Base-by-base conservation (phyloP, 2,888 invertebrate species). In the Tachina lurida region DNA sequence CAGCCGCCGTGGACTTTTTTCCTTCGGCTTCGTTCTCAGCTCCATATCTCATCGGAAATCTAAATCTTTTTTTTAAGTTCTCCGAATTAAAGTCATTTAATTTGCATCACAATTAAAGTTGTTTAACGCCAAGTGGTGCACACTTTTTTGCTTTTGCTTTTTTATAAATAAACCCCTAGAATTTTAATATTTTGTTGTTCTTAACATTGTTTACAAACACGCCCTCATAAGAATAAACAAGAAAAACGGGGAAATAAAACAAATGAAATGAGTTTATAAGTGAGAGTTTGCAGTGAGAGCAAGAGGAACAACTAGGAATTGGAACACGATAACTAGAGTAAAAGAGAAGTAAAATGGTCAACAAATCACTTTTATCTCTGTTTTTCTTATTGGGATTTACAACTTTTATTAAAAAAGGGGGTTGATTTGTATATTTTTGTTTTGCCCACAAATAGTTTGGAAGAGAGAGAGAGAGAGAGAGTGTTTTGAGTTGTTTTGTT, bases 261-360 rank as follows among this genome's bases (percentile, higher is more conserved):
- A 54, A 78, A 75, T 63, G 52, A 54, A 78, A 73, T 78, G 71
- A 78, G 60, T 47, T 43, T n/a, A 45, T 22, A 13, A 60, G 39
- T n/a, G 10, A 74, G 56, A 22, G 19, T n/a, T 84, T 84, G 65
- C 84, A 78, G 60, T 81, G 83, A 73, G 79, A 54, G 12, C 1
- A 60, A 10, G 31, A 39, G 84, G 76, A 87, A 87, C 87, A n/a
- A 2, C 19, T 10, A 13, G 54, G 71, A 83, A 87, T 54, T 78
- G 86, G 71, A 87, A 84, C 85, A 0, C 2, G 19, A 47, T 7
- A 52, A 31, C 9, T 13, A 56, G 70, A 56, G 47, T 47, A 41
- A 77, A 43, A 19, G 56, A 65, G 83, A 81, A 5, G 10, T 3
- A 10, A 63, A 9, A 80, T 65, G 41, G 10, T 12, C 4, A n/a